These are phyloP conservation scores for Esperia sulphurella DNA, from an alignment of 2,888 invertebrate species.

Conservation along the genomic window DNA sequence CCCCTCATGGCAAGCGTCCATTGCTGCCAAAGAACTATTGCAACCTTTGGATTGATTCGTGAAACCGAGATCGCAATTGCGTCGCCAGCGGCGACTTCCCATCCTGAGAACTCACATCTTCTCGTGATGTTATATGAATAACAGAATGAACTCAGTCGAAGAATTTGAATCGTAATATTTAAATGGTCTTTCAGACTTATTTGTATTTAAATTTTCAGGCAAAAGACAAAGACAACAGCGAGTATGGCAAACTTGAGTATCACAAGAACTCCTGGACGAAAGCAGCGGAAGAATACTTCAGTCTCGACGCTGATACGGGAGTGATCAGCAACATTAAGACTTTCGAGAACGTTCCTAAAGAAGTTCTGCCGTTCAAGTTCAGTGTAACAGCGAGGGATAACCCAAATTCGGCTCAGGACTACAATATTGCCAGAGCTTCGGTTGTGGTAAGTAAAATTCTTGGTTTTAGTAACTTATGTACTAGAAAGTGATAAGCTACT, in stretches of 20 bases:
- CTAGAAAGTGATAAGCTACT: too few relatives aligned
- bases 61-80: too few relatives aligned
- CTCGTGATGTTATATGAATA: too few relatives aligned
- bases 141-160: too few relatives aligned
- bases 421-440: constrained; percentile 81
- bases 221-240: constrained; percentile 91
- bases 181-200: too few relatives aligned
- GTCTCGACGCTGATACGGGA: constrained; percentile 86
- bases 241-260: constrained; percentile 89
- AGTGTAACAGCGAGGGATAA: constrained; percentile 87
- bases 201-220: constrained; percentile 73
- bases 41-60: too few relatives aligned
- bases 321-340: constrained; percentile 86
- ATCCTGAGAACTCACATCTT: too few relatives aligned
- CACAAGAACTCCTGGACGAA: constrained; percentile 70
- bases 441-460: constrained; percentile 80
- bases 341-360: constrained; percentile 82
- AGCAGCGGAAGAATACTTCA: constrained; percentile 82
- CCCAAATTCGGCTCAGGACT: constrained; percentile 81
- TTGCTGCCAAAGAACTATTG: too few relatives aligned
- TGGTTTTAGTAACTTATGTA: too few relatives aligned
- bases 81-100: too few relatives aligned
- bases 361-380: constrained; percentile 85
- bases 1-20: too few relatives aligned
- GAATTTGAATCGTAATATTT: too few relatives aligned